Percentiles rank a stretch among this genome's conserved stretches.
phyloP scores from a whole-genome alignment of 2,888 invertebrate genomes.

The Hirtodrosophila confusa region DNA sequence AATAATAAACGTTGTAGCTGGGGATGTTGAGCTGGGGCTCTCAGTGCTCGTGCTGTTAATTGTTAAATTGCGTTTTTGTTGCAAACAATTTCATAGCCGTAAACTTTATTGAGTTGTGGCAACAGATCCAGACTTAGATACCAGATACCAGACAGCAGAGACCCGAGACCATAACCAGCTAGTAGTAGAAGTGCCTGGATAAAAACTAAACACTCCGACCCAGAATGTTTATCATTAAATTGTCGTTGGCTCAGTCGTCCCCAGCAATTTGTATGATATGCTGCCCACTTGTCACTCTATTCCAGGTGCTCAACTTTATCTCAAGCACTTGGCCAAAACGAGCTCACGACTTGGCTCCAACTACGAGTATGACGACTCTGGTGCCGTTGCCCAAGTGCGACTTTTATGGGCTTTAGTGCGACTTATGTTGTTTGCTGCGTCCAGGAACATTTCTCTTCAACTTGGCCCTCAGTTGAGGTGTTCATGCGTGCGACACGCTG shows the following conservation, averaged over 20 bases:
- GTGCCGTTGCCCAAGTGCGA: constrained; percentile 55
- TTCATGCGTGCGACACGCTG: constrained; percentile 78
- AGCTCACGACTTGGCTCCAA: constrained; percentile 48
- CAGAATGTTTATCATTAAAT: constrained; percentile 75
- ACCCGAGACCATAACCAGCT: no score
- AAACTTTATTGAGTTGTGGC: constrained; percentile 77
- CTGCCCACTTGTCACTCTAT: constrained; percentile 79
- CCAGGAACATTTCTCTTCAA: constrained; percentile 44
- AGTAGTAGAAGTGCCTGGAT: no score
- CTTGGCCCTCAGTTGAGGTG: constrained; percentile 59
- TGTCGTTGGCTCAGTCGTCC: constrained; percentile 66
- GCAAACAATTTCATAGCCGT: constrained; percentile 74
- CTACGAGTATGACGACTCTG: neutral
- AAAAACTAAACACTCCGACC: constrained; percentile 27
- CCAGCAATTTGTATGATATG: constrained; percentile 78
- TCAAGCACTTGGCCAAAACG: constrained; percentile 70
- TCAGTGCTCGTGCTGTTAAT: constrained; percentile 71
- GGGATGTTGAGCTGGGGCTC: constrained; percentile 15
- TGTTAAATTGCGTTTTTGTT: constrained; percentile 80
- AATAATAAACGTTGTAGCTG: constrained; percentile 70
- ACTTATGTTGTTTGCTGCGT: constrained; percentile 76
- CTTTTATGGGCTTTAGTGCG: constrained; percentile 78
- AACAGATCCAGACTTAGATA: constrained; percentile 7
- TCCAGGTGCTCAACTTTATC: constrained; percentile 77
- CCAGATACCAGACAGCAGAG: constrained; percentile 22